A percentile compares a stretch with the other conserved stretches of the same genome.
phyloP scores from a whole-genome alignment of 2,888 invertebrate genomes.

The Phengaris arion region DNA sequence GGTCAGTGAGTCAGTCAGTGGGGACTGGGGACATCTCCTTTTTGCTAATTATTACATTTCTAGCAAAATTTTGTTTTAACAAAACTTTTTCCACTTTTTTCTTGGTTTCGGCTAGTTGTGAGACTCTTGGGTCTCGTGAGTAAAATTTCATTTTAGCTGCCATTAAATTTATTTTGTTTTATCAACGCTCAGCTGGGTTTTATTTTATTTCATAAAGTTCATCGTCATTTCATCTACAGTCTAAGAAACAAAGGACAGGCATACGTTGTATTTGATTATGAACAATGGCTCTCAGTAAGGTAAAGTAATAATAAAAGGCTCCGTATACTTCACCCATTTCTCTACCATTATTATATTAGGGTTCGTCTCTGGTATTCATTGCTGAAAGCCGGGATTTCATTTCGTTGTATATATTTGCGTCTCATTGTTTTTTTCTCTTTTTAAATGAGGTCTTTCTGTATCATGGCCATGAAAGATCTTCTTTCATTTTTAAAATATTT shows the following conservation, averaged over 20 bases:
- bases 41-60: too few relatives aligned
- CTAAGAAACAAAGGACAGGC: constrained; percentile 26
- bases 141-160: too few relatives aligned
- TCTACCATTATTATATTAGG: constrained; percentile 27
- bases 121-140: too few relatives aligned
- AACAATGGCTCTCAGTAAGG: constrained; percentile 34
- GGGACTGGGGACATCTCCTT: too few relatives aligned
- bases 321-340: constrained; percentile 27
- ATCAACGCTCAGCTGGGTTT: neutral
- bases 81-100: too few relatives aligned
- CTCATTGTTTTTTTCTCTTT: constrained; percentile 21
- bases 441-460: constrained; percentile 13
- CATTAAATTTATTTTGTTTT: constrained; percentile 2
- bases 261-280: constrained; percentile 34
- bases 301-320: constrained; percentile 34
- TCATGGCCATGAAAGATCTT: neutral
- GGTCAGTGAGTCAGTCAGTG: too few relatives aligned
- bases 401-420: constrained; percentile 25
- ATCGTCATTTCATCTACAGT: constrained; percentile 19
- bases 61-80: too few relatives aligned
- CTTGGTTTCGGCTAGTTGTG: too few relatives aligned
- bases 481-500: constrained; percentile 5
- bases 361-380: constrained; percentile 27
- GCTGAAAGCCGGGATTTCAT: constrained; percentile 25
- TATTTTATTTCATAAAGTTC: constrained; percentile 12